Percentiles rank a stretch among this genome's conserved stretches.
Conservation (phyloP, 2,113 vertebrate genomes). For the Cygnus buccinator region DNA sequence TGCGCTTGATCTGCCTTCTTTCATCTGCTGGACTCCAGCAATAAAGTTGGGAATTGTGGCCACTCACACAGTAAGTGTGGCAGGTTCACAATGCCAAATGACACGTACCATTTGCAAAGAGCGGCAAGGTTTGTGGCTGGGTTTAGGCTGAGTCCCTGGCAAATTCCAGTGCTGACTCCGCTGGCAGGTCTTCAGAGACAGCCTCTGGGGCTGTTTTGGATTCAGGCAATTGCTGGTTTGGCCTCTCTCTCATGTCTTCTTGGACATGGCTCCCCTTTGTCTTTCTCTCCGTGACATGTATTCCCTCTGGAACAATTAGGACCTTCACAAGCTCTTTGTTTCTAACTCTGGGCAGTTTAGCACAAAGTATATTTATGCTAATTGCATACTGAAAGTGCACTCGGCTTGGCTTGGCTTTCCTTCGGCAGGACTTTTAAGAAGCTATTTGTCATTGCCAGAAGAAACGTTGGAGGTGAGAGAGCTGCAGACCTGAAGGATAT, state of each 20-base stretch:
- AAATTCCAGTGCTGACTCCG: constrained; percentile 42
- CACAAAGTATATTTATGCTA: constrained; percentile 59
- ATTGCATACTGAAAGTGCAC: constrained; percentile 46
- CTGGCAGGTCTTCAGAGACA: constrained; percentile 69
- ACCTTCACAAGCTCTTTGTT: constrained; percentile 64
- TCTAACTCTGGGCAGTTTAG: constrained; percentile 67
- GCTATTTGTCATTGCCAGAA: not conserved
- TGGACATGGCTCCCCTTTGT: constrained; percentile 68
- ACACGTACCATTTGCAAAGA: not conserved
- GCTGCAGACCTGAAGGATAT: not conserved
- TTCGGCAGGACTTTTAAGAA: not conserved
- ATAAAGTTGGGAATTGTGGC: constrained; percentile 25
- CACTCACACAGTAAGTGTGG: not conserved
- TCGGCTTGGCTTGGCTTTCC: not conserved
- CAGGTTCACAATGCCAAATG: constrained; percentile 31
- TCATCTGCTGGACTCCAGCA: constrained; percentile 22
- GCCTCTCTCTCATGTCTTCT: constrained; percentile 55
- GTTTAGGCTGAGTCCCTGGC: constrained; percentile 34
- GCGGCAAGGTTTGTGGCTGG: constrained; percentile 25
- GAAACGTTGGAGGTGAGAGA: not conserved
- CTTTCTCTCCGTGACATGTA: constrained; percentile 49
- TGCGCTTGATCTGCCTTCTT: constrained; percentile 29
- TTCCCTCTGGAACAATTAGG: constrained; percentile 62
- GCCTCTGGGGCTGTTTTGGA: constrained; percentile 50
- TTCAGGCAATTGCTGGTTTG: constrained; percentile 65